Evolutionary conservation across 92 coral and sea anemone species (phyloP).

Genomic region (Phenganax stokvisi): DNA sequence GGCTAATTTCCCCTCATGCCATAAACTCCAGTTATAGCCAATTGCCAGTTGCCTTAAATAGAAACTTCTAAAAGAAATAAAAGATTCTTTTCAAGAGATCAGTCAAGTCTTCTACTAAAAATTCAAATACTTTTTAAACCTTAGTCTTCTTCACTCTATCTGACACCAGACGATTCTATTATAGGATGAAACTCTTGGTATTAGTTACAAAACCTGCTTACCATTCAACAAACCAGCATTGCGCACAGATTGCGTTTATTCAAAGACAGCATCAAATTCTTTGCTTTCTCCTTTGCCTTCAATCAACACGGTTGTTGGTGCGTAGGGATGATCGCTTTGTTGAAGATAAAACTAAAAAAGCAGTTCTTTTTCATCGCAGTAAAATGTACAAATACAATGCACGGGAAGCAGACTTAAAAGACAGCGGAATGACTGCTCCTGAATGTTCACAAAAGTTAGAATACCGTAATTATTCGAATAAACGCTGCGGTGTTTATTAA

Average conservation of each 20-base stretch:
- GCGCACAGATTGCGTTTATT: neutral
- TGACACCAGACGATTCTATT: neutral
- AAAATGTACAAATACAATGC: neutral
- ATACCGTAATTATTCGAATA: no score
- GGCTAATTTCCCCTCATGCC: neutral
- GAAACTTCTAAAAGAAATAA: no score
- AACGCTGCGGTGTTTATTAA: no score
- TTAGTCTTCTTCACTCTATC: neutral
- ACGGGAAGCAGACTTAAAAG: neutral
- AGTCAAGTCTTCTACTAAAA: no score
- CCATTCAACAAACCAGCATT: neutral
- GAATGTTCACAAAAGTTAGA: neutral
- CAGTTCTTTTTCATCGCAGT: neutral
- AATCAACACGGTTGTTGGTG: slow-evolving; percentile 51
- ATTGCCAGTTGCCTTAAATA: no score
- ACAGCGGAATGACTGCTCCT: neutral
- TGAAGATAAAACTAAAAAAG: slow-evolving; percentile 50
- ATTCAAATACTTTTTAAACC: no score
- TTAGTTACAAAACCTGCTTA: neutral
- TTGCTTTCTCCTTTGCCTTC: slow-evolving; percentile 58
- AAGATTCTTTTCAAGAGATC: no score
- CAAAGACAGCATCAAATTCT: slow-evolving; percentile 49
- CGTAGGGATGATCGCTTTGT: slow-evolving; percentile 59
- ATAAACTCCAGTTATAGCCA: neutral
- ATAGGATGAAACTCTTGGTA: neutral